phyloP scores from a whole-genome alignment of 2,113 vertebrate genomes.

The Ascaphus truei region DNA sequence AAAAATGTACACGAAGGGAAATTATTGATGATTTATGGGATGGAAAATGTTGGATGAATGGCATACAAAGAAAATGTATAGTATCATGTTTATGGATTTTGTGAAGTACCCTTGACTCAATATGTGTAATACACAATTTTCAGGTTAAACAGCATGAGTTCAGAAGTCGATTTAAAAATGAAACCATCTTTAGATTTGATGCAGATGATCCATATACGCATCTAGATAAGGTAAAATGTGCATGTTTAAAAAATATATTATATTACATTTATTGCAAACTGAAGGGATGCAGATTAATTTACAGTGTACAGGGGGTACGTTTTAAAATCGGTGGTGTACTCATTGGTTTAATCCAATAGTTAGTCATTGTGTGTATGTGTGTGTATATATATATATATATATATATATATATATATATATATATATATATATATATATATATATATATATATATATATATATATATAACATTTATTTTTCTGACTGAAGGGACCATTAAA shows the following conservation, averaged over 20 bases:
- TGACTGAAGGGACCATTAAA: too few relatives aligned
- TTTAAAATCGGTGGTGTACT: too few relatives aligned
- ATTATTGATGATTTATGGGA: conserved; percentile 57
- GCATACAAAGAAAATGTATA: conserved; percentile 47
- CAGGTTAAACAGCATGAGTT: conserved; percentile 66
- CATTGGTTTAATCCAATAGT: too few relatives aligned
- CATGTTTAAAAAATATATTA: neutral
- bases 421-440: too few relatives aligned
- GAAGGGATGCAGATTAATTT: too few relatives aligned
- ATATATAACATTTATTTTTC: too few relatives aligned
- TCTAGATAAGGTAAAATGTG: conserved; percentile 53
- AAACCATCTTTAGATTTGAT: conserved; percentile 65
- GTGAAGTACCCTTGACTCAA: neutral
- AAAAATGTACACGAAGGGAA: conserved; percentile 54
- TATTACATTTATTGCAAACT: too few relatives aligned
- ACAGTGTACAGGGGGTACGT: too few relatives aligned
- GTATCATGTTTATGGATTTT: conserved; percentile 31
- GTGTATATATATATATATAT: too few relatives aligned
- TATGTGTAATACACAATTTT: neutral
- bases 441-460: too few relatives aligned
- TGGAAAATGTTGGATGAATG: conserved; percentile 53
- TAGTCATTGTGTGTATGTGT: too few relatives aligned
- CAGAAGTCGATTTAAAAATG: conserved; percentile 69
- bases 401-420: too few relatives aligned
- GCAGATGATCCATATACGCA: conserved; percentile 64